phyloP scores from a whole-genome alignment of 2,797 vertebrate genomes.

The Dermochelys coriacea region DNA sequence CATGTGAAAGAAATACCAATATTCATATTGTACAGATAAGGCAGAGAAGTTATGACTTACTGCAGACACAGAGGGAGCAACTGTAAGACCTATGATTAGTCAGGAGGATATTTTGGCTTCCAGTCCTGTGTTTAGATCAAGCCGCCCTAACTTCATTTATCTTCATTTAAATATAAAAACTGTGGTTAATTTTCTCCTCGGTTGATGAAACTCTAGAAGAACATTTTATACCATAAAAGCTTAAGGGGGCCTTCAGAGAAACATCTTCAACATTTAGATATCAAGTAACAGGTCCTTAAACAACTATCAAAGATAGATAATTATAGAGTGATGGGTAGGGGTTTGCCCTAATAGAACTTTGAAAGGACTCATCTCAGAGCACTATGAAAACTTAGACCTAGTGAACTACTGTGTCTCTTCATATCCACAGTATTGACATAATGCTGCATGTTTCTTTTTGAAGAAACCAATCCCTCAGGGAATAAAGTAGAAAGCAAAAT shows the following conservation, averaged over 20 bases:
- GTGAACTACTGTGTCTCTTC: not conserved
- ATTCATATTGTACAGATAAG: not conserved
- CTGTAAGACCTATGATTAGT: fast-evolving
- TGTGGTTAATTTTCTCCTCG: fast-evolving
- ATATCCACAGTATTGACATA: not conserved
- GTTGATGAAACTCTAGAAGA: fast-evolving
- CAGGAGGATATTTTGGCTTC: not conserved
- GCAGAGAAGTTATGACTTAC: not conserved
- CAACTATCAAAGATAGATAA: fast-evolving
- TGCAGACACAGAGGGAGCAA: not conserved
- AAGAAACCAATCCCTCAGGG: not conserved
- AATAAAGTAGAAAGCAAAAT: slow-evolving; percentile 9
- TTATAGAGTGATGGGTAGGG: fast-evolving
- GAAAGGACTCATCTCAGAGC: fast-evolving
- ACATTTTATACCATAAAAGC: not conserved
- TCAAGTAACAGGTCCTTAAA: fast-evolving
- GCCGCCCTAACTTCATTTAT: fast-evolving
- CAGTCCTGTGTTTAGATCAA: not conserved
- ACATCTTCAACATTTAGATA: fast-evolving
- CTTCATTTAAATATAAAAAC: fast-evolving
- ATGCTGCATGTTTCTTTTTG: not conserved
- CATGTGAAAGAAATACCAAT: fast-evolving
- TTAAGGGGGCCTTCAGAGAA: fast-evolving
- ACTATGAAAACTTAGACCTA: not conserved
- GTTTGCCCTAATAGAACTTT: fast-evolving